phyloP scores from a whole-genome alignment of 2,797 vertebrate species.

The Benthosema pterotum region DNA sequence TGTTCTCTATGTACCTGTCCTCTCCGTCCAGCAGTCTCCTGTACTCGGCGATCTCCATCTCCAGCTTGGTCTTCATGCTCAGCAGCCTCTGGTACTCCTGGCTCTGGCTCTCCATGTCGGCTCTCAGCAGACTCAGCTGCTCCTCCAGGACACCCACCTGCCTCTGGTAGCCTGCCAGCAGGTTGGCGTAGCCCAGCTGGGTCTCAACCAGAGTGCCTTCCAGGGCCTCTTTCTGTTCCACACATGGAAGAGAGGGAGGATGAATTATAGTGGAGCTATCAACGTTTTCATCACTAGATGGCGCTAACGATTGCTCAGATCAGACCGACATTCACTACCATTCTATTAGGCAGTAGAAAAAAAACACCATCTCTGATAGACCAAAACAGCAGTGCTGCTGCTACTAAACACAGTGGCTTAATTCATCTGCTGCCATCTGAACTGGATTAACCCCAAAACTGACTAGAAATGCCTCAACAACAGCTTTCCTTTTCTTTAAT shows the following conservation, averaged over 20 bases:
- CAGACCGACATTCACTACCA: no score
- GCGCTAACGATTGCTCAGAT: no score
- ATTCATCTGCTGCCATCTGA: no score
- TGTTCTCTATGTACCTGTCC: not conserved
- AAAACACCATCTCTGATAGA: no score
- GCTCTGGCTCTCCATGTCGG: slow-evolving; percentile 73
- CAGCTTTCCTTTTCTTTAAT: no score
- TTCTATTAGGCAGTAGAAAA: no score
- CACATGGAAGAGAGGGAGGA: not conserved
- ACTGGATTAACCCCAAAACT: no score
- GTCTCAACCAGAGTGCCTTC: slow-evolving; percentile 77
- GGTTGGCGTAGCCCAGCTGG: slow-evolving; percentile 63
- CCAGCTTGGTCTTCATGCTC: slow-evolving; percentile 81
- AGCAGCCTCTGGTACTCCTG: slow-evolving; percentile 82
- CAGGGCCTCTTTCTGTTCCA: slow-evolving; percentile 68
- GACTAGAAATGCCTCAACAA: no score
- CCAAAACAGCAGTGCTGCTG: no score
- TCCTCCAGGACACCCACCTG: slow-evolving; percentile 69
- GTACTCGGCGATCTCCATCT: slow-evolving; percentile 85
- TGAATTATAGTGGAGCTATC: no score
- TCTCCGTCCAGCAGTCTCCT: slow-evolving; percentile 81
- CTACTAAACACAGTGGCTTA: no score
- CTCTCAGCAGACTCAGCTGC: slow-evolving; percentile 72
- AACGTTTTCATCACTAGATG: no score
- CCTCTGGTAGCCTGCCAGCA: slow-evolving; percentile 71